A percentile compares a stretch with the other conserved stretches of the same genome.
These are phyloP conservation scores for Procambarus clarkii DNA, from an alignment of 1,140 invertebrate genomes.

Conservation along the genomic window DNA sequence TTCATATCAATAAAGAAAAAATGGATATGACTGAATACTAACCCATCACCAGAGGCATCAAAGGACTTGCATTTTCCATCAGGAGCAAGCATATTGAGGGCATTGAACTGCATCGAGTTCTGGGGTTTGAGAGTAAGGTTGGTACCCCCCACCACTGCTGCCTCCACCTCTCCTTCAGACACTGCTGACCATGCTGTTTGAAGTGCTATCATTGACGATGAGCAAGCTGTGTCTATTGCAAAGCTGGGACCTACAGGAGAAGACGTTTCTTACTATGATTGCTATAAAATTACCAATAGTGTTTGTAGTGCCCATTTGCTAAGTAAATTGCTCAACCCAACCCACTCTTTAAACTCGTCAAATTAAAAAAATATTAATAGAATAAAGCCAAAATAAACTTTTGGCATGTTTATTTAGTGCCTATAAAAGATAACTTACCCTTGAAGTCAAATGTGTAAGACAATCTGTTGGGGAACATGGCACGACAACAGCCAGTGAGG, in stretches of 20 bases:
- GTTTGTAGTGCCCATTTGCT: not conserved
- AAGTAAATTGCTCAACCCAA: not conserved
- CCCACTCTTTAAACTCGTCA: too few relatives aligned
- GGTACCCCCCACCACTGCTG: conserved; percentile 92
- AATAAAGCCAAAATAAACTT: conserved; percentile 26
- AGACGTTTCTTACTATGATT: too few relatives aligned
- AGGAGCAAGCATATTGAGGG: conserved; percentile 91
- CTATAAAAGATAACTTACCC: conserved; percentile 74
- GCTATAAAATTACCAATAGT: not conserved
- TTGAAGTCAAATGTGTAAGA: conserved; percentile 96
- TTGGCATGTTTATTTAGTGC: not conserved
- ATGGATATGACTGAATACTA: not conserved
- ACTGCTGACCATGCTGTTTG: conserved; percentile 91
- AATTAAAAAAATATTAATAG: not conserved
- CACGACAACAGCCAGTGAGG: conserved; percentile 91
- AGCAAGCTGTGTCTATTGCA: conserved; percentile 96
- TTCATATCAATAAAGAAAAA: not conserved
- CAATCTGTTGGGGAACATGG: conserved; percentile 97
- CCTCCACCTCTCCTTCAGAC: conserved; percentile 79
- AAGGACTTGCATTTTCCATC: conserved; percentile 96
- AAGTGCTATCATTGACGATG: conserved; percentile 91
- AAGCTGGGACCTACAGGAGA: conserved; percentile 87
- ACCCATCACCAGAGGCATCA: conserved; percentile 84
- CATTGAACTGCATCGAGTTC: conserved; percentile 93
- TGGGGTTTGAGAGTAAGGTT: conserved; percentile 92